A percentile compares a stretch with the other conserved stretches of the same genome.
phyloP scores from a whole-genome alignment of 2,888 invertebrate species.

The Leuctra nigra region DNA sequence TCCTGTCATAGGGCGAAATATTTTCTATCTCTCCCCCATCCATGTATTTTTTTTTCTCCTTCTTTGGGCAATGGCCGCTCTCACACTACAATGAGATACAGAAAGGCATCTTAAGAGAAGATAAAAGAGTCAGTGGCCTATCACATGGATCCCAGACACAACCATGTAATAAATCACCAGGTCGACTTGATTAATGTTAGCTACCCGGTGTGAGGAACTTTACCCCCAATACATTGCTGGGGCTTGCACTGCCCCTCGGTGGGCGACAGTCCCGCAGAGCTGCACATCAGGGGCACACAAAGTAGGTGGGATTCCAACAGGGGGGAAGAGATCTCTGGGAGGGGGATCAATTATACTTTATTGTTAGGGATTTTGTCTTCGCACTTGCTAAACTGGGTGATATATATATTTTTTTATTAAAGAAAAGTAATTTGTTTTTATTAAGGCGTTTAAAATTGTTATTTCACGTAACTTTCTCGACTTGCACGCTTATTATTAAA shows the following conservation, averaged over 20 bases:
- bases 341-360: conserved; percentile 7
- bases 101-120: conserved; percentile 14
- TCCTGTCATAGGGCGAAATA: too few species aligned
- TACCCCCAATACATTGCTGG: conserved; percentile 4
- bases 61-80: too few species aligned
- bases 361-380: too few species aligned
- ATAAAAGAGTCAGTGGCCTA: conserved; percentile 16
- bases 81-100: conserved; percentile 18
- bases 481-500: too few species aligned
- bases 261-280: not conserved
- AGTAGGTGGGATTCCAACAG: not conserved
- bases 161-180: conserved; percentile 4
- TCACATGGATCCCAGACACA: conserved; percentile 8
- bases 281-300: not conserved
- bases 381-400: too few species aligned
- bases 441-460: too few species aligned
- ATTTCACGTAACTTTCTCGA: too few species aligned
- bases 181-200: conserved; percentile 8
- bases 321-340: not conserved
- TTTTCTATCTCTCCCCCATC: too few species aligned
- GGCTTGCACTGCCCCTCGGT: not conserved
- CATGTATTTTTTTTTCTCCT: too few species aligned
- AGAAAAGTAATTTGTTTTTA: too few species aligned
- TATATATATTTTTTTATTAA: too few species aligned
- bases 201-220: not conserved